Evolutionary conservation across 2,797 vertebrate species (phyloP), one percentile per base, ranked within the genome.

Genomic region (Selene dorsalis): DNA sequence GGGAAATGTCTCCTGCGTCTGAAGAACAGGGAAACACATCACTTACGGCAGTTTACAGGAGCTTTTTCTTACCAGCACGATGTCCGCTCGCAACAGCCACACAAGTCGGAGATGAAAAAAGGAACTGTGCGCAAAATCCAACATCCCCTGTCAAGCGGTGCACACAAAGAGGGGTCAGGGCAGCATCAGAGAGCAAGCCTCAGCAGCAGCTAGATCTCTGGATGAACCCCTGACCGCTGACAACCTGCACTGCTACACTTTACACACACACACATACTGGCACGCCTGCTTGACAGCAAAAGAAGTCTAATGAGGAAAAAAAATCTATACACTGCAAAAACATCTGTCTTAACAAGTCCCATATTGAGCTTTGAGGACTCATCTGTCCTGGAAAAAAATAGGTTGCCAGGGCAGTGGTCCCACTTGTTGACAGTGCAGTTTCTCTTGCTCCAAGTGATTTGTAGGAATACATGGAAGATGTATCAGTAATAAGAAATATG

Each of bases 181-280:
- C 41, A 41, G 70, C 64, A n/a, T 53, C 79, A 73, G 57, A 58
- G 52, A 77, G 62, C 67, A 60, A n/a, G 69, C 45, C 52, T 30
- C 63, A 17, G 73, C 71, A 75, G 58, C 79, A 63, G 80, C 65
- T 65, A 75, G 28, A 67, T 43, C 58, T 72, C 60, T 2, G 39
- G 41, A 24, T 45, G 56, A 72, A 72, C 71, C 32, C 55, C 57
- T 55, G 35, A 69, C 79, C n/a, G 12, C 61, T 72, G 43, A 75
- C 69, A 65, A 30, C 57, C 52, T 70, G 24, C 62, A 10, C 53
- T 47, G 53, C 68, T 82, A 64, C 47, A 28, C n/a, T 28, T 32
- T 32, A 35, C 32, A 35, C 32, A 35, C 32, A 35, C 32, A 53
- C 38, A 65, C 18, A 22, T 32, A 53, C 59, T 67, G 60, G 28